These are phyloP conservation scores for Anastrepha ludens DNA, from an alignment of 1,140 invertebrate species.

Conservation along the genomic window DNA sequence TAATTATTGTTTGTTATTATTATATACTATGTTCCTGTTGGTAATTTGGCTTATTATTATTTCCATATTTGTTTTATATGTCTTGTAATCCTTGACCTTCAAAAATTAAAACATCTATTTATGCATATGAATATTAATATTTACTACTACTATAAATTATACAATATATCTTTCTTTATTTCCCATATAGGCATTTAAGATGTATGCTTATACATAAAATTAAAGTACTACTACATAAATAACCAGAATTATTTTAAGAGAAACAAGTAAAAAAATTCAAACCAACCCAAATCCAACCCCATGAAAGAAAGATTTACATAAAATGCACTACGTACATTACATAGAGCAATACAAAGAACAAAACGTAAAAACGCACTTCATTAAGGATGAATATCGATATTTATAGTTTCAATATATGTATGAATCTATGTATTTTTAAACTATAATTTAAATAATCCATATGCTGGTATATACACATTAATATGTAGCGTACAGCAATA, in stretches of 20 bases:
- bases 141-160: slow-evolving; percentile 27
- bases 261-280: slow-evolving; percentile 30
- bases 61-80: slow-evolving; percentile 10
- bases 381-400: slow-evolving; percentile 25
- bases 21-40: neutral
- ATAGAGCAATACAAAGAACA: slow-evolving; percentile 29
- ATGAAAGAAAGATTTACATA: slow-evolving; percentile 39
- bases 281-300: slow-evolving; percentile 14
- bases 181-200: slow-evolving; percentile 55
- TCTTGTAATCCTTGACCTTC: neutral
- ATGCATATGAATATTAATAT: slow-evolving; percentile 43
- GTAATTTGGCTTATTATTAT: neutral
- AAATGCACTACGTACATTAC: slow-evolving; percentile 48
- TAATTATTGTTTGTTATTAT: too few relatives aligned
- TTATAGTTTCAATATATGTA: slow-evolving; percentile 17
- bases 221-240: slow-evolving; percentile 34
- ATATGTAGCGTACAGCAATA: neutral
- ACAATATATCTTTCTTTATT: slow-evolving; percentile 54
- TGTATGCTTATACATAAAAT: slow-evolving; percentile 50
- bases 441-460: slow-evolving; percentile 1
- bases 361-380: slow-evolving; percentile 31
- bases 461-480: slow-evolving; percentile 13
- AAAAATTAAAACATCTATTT: neutral
- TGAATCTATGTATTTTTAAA: slow-evolving; percentile 18
- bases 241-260: slow-evolving; percentile 52